Evolutionary conservation across 1,140 invertebrate genomes (phyloP).

Genomic region (Eriocheir sinensis): DNA sequence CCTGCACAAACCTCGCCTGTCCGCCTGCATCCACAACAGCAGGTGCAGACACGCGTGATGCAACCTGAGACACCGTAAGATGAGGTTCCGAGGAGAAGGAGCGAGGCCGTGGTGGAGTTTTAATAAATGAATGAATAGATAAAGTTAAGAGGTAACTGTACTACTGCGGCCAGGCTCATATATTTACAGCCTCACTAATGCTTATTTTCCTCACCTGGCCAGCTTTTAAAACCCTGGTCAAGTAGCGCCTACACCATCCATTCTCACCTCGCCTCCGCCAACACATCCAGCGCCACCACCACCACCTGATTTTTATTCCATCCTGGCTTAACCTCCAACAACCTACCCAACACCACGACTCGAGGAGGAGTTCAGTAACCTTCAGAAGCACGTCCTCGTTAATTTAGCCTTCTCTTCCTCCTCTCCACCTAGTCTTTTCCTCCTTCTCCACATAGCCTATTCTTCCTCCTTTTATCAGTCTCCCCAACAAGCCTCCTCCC

Average conservation of each 20-base stretch:
- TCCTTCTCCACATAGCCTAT: too few relatives aligned
- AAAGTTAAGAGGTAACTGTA: background rate
- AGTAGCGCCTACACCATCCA: background rate
- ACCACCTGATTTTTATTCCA: background rate
- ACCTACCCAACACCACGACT: background rate
- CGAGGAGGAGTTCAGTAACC: background rate
- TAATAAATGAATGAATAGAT: background rate
- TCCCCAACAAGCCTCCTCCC: too few relatives aligned
- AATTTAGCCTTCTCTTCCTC: background rate
- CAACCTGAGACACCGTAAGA: too few relatives aligned
- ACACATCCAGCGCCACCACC: too few relatives aligned
- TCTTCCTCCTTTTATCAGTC: too few relatives aligned
- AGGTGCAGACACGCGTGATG: background rate
- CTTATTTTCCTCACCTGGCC: constrained; percentile 12
- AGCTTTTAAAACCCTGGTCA: background rate
- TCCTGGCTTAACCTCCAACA: background rate
- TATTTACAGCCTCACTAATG: constrained; percentile 1
- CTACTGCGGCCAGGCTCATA: background rate
- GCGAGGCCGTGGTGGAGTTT: background rate
- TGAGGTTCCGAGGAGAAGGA: too few relatives aligned
- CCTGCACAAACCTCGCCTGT: background rate
- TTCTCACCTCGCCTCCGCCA: background rate
- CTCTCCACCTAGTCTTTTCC: too few relatives aligned
- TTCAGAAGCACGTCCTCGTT: background rate
- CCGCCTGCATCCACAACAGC: background rate